A percentile compares a stretch with the other conserved stretches of the same genome.
Conservation (phyloP, 1,140 invertebrate genomes). For the Cotesia chilonis region DNA sequence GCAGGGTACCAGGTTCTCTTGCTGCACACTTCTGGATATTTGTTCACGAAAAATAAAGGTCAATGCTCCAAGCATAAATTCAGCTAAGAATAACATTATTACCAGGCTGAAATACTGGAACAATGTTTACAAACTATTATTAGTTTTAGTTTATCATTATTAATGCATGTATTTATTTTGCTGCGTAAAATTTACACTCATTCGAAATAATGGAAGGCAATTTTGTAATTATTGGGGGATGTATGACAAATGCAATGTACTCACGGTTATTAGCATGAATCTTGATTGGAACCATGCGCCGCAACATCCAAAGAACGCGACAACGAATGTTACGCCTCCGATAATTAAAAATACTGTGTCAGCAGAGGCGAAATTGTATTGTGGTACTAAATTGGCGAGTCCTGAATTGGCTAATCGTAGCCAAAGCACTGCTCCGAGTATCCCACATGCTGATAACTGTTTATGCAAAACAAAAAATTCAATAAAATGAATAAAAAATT, state of each 20-base stretch:
- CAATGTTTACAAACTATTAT: slow-evolving; percentile 17
- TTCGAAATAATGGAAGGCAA: neutral
- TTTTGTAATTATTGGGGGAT: neutral
- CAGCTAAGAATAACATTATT: slow-evolving; percentile 80
- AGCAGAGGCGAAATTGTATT: slow-evolving; percentile 75
- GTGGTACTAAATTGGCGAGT: slow-evolving; percentile 76
- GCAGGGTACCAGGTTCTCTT: slow-evolving; percentile 72
- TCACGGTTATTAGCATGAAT: slow-evolving; percentile 79
- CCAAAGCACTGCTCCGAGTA: slow-evolving; percentile 80
- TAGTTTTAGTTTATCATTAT: neutral
- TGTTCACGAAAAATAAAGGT: slow-evolving; percentile 80
- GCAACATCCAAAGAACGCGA: slow-evolving; percentile 83
- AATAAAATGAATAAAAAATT: too few relatives aligned
- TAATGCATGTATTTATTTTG: neutral
- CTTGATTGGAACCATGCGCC: slow-evolving; percentile 83
- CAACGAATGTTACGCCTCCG: slow-evolving; percentile 75
- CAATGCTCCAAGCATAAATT: slow-evolving; percentile 79
- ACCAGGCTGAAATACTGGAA: slow-evolving; percentile 85
- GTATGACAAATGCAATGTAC: slow-evolving; percentile 44
- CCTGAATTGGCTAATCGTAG: slow-evolving; percentile 75
- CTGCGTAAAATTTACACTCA: neutral
- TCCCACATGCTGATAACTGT: slow-evolving; percentile 78
- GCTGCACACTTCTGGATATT: slow-evolving; percentile 71
- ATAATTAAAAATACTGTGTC: slow-evolving; percentile 75
- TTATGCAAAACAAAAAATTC: slow-evolving; percentile 40